Evolutionary conservation across 2,113 vertebrate genomes (phyloP), one percentile per base, ranked within the genome.

Genomic region (Cololabis saira): DNA sequence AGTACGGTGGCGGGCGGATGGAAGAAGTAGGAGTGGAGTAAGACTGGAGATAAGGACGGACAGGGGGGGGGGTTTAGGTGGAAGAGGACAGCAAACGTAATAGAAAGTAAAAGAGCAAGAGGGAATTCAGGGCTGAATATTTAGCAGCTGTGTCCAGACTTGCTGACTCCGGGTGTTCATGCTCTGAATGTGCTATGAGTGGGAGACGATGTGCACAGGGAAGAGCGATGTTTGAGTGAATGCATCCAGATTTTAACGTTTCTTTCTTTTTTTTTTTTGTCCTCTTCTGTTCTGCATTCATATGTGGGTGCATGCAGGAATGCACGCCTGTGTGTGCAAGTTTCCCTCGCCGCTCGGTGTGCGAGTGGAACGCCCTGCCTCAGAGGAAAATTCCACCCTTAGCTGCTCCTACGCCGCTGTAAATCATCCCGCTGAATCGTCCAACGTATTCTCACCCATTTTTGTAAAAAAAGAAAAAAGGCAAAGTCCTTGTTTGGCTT

Each of bases 141-240:
- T 91, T 84, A 89, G 81, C 86, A 89, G 84, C 85, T 78, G 81
- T 74, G 87, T 80, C 76, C 87, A 88, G 89, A 91, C 91, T 89
- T 90, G 89, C 90, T 91, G 90, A 90, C 88, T 89, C 76, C 4
- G 82, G 45, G 47, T 59, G 85, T 89, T 90, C 87, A 85, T 89
- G 90, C 81, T 84, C 78, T 89, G 88, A 89, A 92, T 90, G 73
- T 64, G 37, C 42, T 83, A 83, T 76, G 82, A 76, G 88, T 86
- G 75, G 72, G 33, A 61, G 69, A 74, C 55, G 18, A 63, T 12
- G 71, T 50, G 76, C 40, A 18, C 61, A 69, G 85, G 72, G 80
- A 82, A 65, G 44, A 65, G 44, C 7, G 21, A 77, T 64, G 67
- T 43, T 53, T 52, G 60, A 37, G 51, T 27, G 66, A 66, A 66